These are phyloP conservation scores for Adelphocoris suturalis DNA, from an alignment of 2,888 invertebrate genomes.

Conservation along the genomic window DNA sequence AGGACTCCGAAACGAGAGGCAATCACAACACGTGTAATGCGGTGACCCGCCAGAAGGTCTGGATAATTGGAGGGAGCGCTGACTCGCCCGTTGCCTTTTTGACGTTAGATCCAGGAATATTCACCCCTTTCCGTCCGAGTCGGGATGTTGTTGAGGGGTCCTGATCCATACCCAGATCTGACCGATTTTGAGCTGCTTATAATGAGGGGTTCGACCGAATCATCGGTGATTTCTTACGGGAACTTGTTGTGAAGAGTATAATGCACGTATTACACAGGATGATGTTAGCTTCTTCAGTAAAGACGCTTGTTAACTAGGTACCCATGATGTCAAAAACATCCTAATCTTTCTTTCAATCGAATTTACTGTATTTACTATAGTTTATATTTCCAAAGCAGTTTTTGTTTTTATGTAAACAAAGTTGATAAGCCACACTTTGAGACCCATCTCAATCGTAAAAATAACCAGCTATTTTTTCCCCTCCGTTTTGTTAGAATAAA, in stretches of 20 bases:
- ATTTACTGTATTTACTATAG: too few relatives aligned
- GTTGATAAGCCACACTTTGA: too few relatives aligned
- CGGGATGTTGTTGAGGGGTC: not conserved
- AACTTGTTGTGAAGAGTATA: not conserved
- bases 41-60: slow-evolving; percentile 37
- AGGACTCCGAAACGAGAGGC: slow-evolving; percentile 3
- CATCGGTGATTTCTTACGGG: not conserved
- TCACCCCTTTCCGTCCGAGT: not conserved
- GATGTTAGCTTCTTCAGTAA: too few relatives aligned
- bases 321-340: too few relatives aligned
- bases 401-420: too few relatives aligned
- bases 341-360: too few relatives aligned
- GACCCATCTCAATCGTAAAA: too few relatives aligned
- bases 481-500: too few relatives aligned
- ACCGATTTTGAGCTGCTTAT: not conserved
- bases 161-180: not conserved
- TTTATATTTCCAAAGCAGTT: too few relatives aligned
- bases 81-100: not conserved
- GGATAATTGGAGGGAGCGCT: slow-evolving; percentile 18
- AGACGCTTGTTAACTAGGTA: too few relatives aligned
- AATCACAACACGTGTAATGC: slow-evolving; percentile 37
- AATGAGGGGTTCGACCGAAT: not conserved
- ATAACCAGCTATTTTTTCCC: too few relatives aligned
- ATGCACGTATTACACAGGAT: too few relatives aligned
- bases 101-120: not conserved